Conservation (phyloP, 2,113 vertebrate genomes). For the Atractosteus spatula region DNA sequence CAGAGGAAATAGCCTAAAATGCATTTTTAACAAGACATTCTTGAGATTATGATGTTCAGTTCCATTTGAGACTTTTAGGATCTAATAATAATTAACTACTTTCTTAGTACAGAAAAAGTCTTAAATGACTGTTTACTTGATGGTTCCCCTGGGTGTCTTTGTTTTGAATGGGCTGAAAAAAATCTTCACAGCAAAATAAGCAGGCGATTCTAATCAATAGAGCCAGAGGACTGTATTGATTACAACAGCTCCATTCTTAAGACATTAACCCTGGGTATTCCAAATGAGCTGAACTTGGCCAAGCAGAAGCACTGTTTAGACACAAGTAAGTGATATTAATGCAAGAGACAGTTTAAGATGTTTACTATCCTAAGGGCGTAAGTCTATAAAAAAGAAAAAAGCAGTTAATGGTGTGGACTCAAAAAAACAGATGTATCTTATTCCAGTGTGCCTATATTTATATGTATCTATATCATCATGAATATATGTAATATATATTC, state of each 20-base stretch:
- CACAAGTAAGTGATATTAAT: constrained; percentile 22
- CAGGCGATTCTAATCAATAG: constrained; percentile 82
- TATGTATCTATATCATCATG: no score
- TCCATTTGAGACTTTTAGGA: constrained; percentile 73
- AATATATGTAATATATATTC: no score
- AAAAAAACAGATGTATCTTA: no score
- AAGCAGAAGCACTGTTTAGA: constrained; percentile 9
- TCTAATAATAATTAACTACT: constrained; percentile 81
- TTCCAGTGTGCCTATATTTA: no score
- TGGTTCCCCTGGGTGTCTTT: constrained; percentile 79
- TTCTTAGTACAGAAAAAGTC: constrained; percentile 76
- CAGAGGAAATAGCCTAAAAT: constrained; percentile 36
- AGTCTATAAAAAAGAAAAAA: background rate
- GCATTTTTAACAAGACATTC: constrained; percentile 28
- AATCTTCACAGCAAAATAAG: constrained; percentile 78
- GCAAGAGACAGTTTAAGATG: constrained; percentile 11
- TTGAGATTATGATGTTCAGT: constrained; percentile 56
- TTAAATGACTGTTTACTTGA: constrained; percentile 82
- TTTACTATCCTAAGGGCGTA: constrained; percentile 10
- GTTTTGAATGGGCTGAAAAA: constrained; percentile 79
- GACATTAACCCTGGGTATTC: constrained; percentile 76
- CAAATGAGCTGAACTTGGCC: constrained; percentile 6
- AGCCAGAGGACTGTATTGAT: constrained; percentile 83
- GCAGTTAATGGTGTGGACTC: background rate
- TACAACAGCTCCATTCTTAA: constrained; percentile 78